These are phyloP conservation scores for Pedionomus torquatus DNA, from an alignment of 2,113 vertebrate genomes.

Conservation along the genomic window DNA sequence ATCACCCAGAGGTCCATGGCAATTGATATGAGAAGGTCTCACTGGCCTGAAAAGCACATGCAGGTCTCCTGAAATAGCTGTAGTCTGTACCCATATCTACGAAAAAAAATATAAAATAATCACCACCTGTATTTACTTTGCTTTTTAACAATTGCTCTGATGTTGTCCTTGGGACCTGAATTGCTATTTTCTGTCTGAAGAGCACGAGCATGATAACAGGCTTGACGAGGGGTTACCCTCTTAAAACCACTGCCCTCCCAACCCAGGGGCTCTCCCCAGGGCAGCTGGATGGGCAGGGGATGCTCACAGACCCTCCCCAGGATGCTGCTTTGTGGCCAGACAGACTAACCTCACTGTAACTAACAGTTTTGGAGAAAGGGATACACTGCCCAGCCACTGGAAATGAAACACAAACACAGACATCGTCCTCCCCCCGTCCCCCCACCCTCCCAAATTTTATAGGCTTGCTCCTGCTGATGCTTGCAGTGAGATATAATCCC, in stretches of 20 bases:
- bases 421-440: not conserved
- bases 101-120: not conserved
- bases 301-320: not conserved
- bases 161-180: not conserved
- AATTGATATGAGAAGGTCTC: not conserved
- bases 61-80: not conserved
- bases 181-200: not conserved
- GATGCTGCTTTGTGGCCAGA: not conserved
- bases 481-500: not conserved
- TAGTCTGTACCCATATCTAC: not conserved
- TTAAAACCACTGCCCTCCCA: not conserved
- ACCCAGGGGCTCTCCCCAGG: not conserved
- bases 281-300: not conserved
- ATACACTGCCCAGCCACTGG: not conserved
- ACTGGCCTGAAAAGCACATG: not conserved
- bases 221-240: not conserved
- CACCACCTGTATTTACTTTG: not conserved
- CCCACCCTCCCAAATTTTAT: not conserved
- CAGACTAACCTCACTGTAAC: not conserved
- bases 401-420: not conserved
- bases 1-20: accelerated
- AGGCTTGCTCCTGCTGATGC: not conserved
- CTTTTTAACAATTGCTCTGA: not conserved
- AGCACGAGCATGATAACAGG: not conserved
- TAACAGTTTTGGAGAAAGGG: not conserved